Evolutionary conservation across 1,140 invertebrate species (phyloP), one percentile per base, ranked within the genome.

Genomic region (Ridgeia piscesae): DNA sequence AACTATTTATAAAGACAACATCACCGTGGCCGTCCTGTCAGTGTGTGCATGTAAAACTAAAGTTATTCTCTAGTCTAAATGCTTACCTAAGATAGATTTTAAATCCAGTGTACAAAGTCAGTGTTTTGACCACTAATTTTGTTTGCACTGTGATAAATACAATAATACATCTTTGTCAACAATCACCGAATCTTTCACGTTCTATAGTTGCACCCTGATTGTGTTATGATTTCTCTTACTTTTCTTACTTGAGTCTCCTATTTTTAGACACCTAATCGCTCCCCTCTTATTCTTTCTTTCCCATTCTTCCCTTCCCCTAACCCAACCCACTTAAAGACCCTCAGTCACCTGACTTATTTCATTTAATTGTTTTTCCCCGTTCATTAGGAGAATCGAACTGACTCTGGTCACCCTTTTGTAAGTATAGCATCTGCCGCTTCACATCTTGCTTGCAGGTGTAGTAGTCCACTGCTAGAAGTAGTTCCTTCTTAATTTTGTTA

Each of bases 371-470:
- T 33, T 58, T 58, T 91, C 33, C 33, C 42, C 58, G 91, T 35
- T 58, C 58, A 33, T 48, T 91, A 91, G 33, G 91, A 91, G 91
- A 48, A 91, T 33, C 35, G 35, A 35, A 42, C 58, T 91, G 91
- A 91, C 42, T 58, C 91, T 48, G 35, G 91, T 58, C 91, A 91
- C 33, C 91, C 58, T 48, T 91, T 42, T 91, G 91, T 91, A 31
- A 91, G 91, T 42, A 58, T 34, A 58, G 1, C 35, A 91, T 77
- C 89, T 48, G 89, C 89, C 42, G 6, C 42, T 48, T 21, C 89
- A 27, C 89, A 35, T 27, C 89, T 48, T 48, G 34, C 89, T 35
- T 91, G 89, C 89, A 27, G 21, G 89, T 21, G 17, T 91, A 35
- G 42, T 91, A 6, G 31, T 91, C 14, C 89, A 77, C 58, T 77